Evolutionary conservation across 1,140 invertebrate genomes (phyloP), one percentile per base, ranked within the genome.

Genomic region (Camponotus floridanus): DNA sequence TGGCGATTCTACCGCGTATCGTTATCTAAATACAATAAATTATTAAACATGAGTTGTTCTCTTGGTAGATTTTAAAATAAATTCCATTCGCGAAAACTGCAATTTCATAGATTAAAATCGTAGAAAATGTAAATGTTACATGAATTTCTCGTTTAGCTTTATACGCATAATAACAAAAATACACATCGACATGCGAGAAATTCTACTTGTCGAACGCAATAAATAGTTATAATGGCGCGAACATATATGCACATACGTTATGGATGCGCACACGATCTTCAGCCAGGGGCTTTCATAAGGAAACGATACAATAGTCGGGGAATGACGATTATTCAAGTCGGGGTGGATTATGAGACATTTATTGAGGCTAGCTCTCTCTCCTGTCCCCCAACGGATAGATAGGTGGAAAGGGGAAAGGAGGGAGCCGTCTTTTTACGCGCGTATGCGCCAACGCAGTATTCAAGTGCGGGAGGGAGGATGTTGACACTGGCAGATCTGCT

Each of bases 401-500:
- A 74, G 57, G 79, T 13, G 13, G 65, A 51, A 51, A 5, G 48
- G 67, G 31, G 26, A 11, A 61, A 21, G 8, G 18, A 62, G 21
- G 31, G 55, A 36, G 57, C 5, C 62, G 73, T 42, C 31, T 55
- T 73, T 73, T 61, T 39, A 18, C 70, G 36, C 33, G 51, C 59
- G 74, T 79, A 39, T 55, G 74, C 73, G 59, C 31, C 45, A n/a
- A 62, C 67, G 78, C 68, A 51, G 87, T 87, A 71, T 84, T 84
- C 57, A 65, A 76, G 86, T 57, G 86, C 88, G 84, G 87, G 91
- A 83, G 91, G 90, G 84, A 91, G 85, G 91, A 93, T 94, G 93
- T 94, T 94, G 94, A 94, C 93, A 94, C 93, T 94, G 92, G 93
- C 91, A 93, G 93, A 94, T 94, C 92, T 91, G 92, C 85, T 92